These are phyloP conservation scores for Hippolais icterina DNA, from an alignment of 2,113 vertebrate species.

Conservation along the genomic window DNA sequence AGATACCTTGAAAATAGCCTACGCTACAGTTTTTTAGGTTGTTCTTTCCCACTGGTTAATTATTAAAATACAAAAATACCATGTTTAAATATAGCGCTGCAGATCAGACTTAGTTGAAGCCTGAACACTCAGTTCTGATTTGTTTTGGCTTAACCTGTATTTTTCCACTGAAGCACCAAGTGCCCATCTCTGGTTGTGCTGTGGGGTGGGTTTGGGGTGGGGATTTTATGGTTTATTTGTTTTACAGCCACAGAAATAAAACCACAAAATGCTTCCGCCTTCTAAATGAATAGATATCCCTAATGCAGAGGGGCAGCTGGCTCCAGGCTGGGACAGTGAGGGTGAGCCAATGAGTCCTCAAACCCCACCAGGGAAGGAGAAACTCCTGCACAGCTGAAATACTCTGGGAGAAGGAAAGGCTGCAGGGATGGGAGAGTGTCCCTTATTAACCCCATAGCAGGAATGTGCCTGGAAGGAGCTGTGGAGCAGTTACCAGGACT, in stretches of 20 bases:
- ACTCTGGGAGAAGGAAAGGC: not conserved
- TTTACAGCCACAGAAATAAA: not conserved
- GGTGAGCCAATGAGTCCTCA: not conserved
- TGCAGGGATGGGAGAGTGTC: not conserved
- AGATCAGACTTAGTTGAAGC: not conserved
- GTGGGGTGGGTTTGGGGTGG: not conserved
- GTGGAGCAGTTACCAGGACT: not conserved
- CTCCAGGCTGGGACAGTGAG: not conserved
- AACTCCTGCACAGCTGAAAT: not conserved
- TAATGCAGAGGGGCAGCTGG: not conserved
- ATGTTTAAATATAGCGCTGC: constrained; percentile 38
- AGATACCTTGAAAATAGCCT: not conserved
- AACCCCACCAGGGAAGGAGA: not conserved
- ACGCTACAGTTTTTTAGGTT: not conserved
- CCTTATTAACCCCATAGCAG: not conserved
- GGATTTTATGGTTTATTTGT: not conserved
- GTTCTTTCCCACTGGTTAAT: constrained; percentile 52
- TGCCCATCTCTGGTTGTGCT: not conserved
- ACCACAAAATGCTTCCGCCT: not conserved
- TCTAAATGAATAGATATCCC: not conserved
- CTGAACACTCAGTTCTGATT: not conserved
- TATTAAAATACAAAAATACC: constrained; percentile 64
- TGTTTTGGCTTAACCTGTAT: constrained; percentile 51
- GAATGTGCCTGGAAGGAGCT: not conserved
- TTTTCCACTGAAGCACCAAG: constrained; percentile 2